These are phyloP conservation scores for Gorsachius goisagi DNA, from an alignment of 2,113 vertebrate species.

Conservation along the genomic window DNA sequence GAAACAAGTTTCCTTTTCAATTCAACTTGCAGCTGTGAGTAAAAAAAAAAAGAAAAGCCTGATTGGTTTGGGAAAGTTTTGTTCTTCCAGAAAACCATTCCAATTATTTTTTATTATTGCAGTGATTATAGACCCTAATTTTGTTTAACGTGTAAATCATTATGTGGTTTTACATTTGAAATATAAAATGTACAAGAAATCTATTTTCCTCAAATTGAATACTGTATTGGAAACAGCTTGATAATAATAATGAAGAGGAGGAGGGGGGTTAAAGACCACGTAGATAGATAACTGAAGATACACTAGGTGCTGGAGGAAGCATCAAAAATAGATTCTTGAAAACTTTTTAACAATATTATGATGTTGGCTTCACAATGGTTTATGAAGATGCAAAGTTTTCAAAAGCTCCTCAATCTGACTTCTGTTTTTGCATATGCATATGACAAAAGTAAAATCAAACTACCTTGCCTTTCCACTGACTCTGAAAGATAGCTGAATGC, in stretches of 20 bases:
- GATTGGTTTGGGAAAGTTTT: background rate
- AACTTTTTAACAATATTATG: background rate
- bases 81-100: background rate
- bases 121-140: background rate
- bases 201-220: background rate
- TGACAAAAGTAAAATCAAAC: background rate
- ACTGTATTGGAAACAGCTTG: background rate
- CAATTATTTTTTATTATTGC: background rate
- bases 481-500: background rate
- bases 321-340: background rate
- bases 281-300: background rate
- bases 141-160: background rate
- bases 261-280: background rate
- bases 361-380: background rate
- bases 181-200: background rate
- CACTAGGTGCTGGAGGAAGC: background rate
- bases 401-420: background rate
- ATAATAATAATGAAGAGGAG: background rate
- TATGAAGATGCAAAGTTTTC: background rate
- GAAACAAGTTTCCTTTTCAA: background rate
- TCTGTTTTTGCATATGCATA: background rate
- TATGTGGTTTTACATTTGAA: background rate
- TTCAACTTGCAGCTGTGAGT: conserved; percentile 15
- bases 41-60: background rate
- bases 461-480: background rate